A percentile compares a stretch with the other conserved stretches of the same genome.
Evolutionary conservation across 2,797 vertebrate species (phyloP).

Genomic region (Molossus molossus): DNA sequence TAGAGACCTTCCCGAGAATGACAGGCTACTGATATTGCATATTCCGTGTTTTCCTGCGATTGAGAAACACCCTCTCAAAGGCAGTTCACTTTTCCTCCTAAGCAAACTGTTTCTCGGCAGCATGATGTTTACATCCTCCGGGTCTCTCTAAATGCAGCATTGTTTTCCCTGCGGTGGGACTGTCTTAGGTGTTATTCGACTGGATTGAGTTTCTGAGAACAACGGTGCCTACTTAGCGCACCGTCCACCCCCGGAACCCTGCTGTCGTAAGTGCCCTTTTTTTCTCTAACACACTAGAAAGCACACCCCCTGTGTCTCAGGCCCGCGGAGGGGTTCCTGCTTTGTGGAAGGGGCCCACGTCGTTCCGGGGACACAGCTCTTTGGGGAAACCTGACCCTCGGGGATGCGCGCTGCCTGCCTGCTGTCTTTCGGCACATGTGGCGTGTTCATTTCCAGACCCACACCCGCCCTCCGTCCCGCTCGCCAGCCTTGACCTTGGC

Average conservation of each 20-base stretch:
- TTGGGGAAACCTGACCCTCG: conserved; percentile 61
- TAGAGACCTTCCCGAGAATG: background rate
- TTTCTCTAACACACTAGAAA: background rate
- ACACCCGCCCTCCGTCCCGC: conserved; percentile 6
- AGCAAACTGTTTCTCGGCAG: background rate
- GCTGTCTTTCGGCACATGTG: background rate
- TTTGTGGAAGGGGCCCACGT: background rate
- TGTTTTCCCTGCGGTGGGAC: background rate
- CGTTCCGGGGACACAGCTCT: background rate
- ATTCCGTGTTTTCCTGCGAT: background rate
- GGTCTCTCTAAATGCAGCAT: background rate
- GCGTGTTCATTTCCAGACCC: conserved; percentile 36
- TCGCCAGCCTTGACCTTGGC: conserved; percentile 20
- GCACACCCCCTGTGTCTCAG: background rate
- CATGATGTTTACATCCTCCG: background rate
- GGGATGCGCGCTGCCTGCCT: conserved; percentile 42
- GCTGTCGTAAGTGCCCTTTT: background rate
- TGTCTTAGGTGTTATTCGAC: background rate
- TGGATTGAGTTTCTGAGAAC: background rate
- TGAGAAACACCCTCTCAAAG: background rate
- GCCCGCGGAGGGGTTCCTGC: background rate
- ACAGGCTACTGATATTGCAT: background rate
- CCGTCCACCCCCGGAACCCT: background rate
- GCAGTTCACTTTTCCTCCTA: background rate
- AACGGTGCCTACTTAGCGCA: background rate